Percentiles rank a stretch among this genome's conserved stretches.
Conservation (phyloP, 2,888 invertebrate species). For the Drosophila aldrichi region DNA sequence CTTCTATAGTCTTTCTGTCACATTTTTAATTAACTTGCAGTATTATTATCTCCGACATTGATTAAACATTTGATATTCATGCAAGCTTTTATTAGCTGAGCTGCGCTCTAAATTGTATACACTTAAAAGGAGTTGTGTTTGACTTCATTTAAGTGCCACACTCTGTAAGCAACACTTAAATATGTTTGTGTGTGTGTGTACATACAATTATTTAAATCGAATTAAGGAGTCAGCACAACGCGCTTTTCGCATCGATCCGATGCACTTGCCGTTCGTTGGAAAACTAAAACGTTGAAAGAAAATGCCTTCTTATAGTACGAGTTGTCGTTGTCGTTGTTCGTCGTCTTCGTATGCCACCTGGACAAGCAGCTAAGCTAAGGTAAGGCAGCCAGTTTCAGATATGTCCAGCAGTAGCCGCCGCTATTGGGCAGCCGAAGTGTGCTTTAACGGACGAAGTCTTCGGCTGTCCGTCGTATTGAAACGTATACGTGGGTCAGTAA, state of each 20-base stretch:
- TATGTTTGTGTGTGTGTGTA: conserved; percentile 24
- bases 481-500: conserved; percentile 85
- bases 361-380: conserved; percentile 14
- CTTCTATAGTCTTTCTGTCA: too few species aligned
- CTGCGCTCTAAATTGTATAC: conserved; percentile 12
- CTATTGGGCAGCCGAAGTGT: conserved; percentile 52
- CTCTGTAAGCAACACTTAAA: conserved; percentile 21
- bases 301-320: conserved; percentile 68
- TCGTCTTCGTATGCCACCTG: conserved; percentile 21
- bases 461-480: conserved; percentile 49
- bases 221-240: conserved; percentile 51
- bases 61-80: neutral
- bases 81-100: neutral
- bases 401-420: conserved; percentile 58
- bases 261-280: conserved; percentile 82
- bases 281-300: conserved; percentile 80
- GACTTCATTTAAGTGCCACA: conserved; percentile 6
- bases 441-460: conserved; percentile 28
- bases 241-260: conserved; percentile 83
- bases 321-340: conserved; percentile 24
- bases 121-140: conserved; percentile 2
- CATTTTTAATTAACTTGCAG: too few species aligned
- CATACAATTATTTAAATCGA: conserved; percentile 58
- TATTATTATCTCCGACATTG: neutral
- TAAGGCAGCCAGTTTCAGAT: conserved; percentile 23